Percentiles rank a stretch among this genome's conserved stretches.
Conservation (phyloP, 2,113 vertebrate genomes). For the Embiotoca jacksoni region DNA sequence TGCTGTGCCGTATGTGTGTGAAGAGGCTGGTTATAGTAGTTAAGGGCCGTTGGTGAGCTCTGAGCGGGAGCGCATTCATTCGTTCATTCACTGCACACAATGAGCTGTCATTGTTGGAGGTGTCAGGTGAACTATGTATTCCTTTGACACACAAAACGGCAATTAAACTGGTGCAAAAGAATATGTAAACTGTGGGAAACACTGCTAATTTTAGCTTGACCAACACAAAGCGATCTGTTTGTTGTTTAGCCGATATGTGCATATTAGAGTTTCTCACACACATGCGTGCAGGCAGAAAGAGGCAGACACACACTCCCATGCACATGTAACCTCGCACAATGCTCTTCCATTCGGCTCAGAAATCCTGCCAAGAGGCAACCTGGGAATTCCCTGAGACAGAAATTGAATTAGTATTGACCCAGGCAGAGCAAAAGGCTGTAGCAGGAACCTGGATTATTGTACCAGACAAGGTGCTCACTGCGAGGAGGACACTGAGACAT, state of each 20-base stretch:
- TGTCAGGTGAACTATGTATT: conserved; percentile 52
- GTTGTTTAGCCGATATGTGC: conserved; percentile 37
- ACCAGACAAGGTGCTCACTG: conserved; percentile 56
- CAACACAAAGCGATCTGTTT: conserved; percentile 32
- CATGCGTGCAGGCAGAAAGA: background rate
- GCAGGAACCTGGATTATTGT: conserved; percentile 74
- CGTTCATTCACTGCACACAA: conserved; percentile 56
- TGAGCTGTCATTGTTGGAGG: conserved; percentile 60
- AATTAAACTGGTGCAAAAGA: conserved; percentile 54
- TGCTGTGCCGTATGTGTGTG: conserved; percentile 47
- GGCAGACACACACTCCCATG: conserved; percentile 23
- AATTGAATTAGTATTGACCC: conserved; percentile 84
- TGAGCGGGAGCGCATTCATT: conserved; percentile 32
- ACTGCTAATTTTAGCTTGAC: background rate
- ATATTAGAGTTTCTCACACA: conserved; percentile 4
- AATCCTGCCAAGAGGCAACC: conserved; percentile 75
- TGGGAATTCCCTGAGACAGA: conserved; percentile 78
- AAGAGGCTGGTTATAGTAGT: conserved; percentile 51
- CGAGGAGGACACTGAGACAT: conserved; percentile 57
- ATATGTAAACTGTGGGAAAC: conserved; percentile 59
- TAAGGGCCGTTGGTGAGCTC: conserved; percentile 43
- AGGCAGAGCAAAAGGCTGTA: conserved; percentile 67
- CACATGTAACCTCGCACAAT: conserved; percentile 49
- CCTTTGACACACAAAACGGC: conserved; percentile 47
- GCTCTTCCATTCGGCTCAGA: conserved; percentile 66